Base-by-base conservation (phyloP, 2,113 vertebrate genomes). In the Myotis lucifugus region DNA sequence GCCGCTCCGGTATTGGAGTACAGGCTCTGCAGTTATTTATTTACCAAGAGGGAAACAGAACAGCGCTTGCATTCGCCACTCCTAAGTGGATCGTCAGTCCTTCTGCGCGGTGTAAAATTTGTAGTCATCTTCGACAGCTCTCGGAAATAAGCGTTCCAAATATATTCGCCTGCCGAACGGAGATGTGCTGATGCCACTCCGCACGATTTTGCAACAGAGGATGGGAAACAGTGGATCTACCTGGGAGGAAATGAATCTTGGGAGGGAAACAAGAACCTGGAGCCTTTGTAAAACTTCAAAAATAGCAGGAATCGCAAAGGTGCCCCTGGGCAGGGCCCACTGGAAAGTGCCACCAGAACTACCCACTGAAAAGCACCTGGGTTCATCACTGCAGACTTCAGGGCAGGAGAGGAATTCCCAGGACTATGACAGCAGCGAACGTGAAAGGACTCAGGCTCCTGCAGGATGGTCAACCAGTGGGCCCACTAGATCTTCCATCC, bases 121-220 rank as follows among this genome's bases (percentile, higher is more conserved):
- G 96, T 96, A 97, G 97, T 98, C 97, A 95, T 98, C 97, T 98
- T 97, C 98, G 97, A 97, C 97, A 97, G 97, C 95, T 96, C 97
- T 98, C 97, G 91, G 98, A 98, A 98, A 98, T 98, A 98, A 98
- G 97, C 97, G 97, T 98, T 97, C 98, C 97, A 98, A 98, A 98
- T 98, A 97, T 98, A 98, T 98, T 98, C 96, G 73, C 97, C 40
- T 88, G 91, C 97, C 98, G 95, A 95, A 82, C 97, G 87, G 93
- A 98, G 97, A 98, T 91, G 93, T 96, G 96, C 97, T 98, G 98
- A 98, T 97, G 93, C 96, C 73, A 97, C 90, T 95, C 90, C 93
- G 97, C 1, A 95, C 85, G 56, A 97, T 98, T 98, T 97, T 91
- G 95, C 93, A 78, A 95, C 97, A 97, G 88, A 97, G 91, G 97